A percentile compares a stretch with the other conserved stretches of the same genome.
These are phyloP conservation scores for Dorcus parallelipipedus DNA, from an alignment of 2,888 invertebrate species.

Conservation along the genomic window DNA sequence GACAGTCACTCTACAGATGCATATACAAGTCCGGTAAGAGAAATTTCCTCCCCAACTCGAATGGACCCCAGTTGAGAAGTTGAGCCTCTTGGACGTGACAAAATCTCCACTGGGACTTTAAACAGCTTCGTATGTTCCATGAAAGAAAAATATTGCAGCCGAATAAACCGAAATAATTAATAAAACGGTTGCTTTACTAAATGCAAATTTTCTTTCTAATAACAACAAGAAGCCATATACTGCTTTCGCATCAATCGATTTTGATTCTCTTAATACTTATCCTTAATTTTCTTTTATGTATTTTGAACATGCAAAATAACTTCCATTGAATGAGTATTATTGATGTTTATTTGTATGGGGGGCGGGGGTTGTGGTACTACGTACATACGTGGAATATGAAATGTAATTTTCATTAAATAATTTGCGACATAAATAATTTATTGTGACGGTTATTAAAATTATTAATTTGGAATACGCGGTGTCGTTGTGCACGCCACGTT, in stretches of 20 bases:
- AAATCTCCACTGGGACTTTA: slow-evolving; percentile 50
- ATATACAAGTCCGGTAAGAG: slow-evolving; percentile 29
- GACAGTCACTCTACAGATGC: slow-evolving; percentile 43
- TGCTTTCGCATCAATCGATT: too few species aligned
- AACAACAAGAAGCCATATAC: too few species aligned
- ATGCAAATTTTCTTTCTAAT: too few species aligned
- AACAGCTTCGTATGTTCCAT: slow-evolving; percentile 23
- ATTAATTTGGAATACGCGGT: not conserved
- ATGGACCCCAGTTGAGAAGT: slow-evolving; percentile 41
- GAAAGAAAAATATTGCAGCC: slow-evolving; percentile 13
- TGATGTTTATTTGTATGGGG: too few species aligned
- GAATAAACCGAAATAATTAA: slow-evolving; percentile 16
- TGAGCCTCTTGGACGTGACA: slow-evolving; percentile 47
- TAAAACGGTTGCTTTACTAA: not conserved
- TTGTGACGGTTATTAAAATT: not conserved
- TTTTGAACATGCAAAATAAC: too few species aligned
- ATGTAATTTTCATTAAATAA: not conserved
- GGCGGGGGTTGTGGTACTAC: too few species aligned
- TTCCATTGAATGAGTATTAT: too few species aligned
- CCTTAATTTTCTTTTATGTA: too few species aligned
- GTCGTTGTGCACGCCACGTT: not conserved
- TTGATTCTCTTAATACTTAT: too few species aligned
- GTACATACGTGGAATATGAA: not conserved
- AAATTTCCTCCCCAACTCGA: slow-evolving; percentile 27
- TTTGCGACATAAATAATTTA: not conserved